A percentile compares a stretch with the other conserved stretches of the same genome.
These are phyloP conservation scores for Forbesichthys papilliferus DNA, from an alignment of 2,113 vertebrate species.

Conservation along the genomic window DNA sequence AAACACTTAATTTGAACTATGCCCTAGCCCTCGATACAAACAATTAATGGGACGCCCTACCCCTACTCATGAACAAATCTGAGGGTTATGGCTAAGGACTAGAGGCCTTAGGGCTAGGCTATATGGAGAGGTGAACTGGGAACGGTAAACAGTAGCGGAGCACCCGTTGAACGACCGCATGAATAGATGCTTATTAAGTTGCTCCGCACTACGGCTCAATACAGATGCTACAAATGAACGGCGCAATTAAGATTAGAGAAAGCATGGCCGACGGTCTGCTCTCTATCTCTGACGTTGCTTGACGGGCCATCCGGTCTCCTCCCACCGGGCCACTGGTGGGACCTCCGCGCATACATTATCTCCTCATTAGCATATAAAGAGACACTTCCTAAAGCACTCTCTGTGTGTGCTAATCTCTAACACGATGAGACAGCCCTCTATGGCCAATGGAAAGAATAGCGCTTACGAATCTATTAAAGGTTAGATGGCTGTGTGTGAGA, in stretches of 20 bases:
- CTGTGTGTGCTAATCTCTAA: slow-evolving; percentile 68
- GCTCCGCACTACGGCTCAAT: not conserved
- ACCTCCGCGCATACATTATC: slow-evolving; percentile 61
- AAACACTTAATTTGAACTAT: too few species aligned
- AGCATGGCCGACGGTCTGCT: too few species aligned
- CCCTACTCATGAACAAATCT: too few species aligned
- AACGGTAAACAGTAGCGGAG: too few species aligned
- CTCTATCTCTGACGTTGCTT: slow-evolving; percentile 9
- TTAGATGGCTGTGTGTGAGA: slow-evolving; percentile 52
- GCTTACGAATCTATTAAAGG: slow-evolving; percentile 67
- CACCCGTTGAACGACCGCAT: not conserved
- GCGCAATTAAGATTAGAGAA: slow-evolving; percentile 27
- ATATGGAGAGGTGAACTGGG: too few species aligned
- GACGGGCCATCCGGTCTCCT: slow-evolving; percentile 35
- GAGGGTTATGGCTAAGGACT: too few species aligned
- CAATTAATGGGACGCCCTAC: too few species aligned
- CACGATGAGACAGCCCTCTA: slow-evolving; percentile 62
- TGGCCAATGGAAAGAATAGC: slow-evolving; percentile 57
- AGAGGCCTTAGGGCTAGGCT: too few species aligned
- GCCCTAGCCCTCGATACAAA: too few species aligned
- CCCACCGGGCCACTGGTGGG: slow-evolving; percentile 41
- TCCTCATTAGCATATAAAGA: slow-evolving; percentile 74
- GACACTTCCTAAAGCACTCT: slow-evolving; percentile 69
- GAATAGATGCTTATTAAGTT: not conserved
- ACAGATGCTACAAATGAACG: slow-evolving; percentile 27